phyloP scores from a whole-genome alignment of 2,797 vertebrate genomes.

The Gouania willdenowi region DNA sequence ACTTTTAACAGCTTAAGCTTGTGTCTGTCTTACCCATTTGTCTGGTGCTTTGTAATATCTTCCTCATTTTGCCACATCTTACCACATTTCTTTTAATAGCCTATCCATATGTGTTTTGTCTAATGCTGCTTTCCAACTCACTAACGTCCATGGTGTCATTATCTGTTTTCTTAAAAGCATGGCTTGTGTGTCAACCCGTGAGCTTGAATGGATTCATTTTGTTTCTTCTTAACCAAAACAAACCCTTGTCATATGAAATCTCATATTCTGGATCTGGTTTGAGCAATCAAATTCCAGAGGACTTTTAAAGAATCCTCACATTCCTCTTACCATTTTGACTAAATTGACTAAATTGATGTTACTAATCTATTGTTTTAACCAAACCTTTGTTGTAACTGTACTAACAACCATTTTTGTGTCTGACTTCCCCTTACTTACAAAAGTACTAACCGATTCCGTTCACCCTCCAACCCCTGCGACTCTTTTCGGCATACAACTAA shows the following conservation, averaged over 20 bases:
- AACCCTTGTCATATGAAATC: constrained; percentile 63
- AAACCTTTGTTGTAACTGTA: constrained; percentile 83
- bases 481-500: constrained; percentile 25
- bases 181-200: constrained; percentile 69
- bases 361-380: constrained; percentile 78
- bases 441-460: constrained; percentile 80
- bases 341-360: constrained; percentile 76
- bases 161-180: constrained; percentile 64
- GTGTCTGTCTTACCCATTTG: constrained; percentile 25
- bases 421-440: constrained; percentile 83
- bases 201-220: constrained; percentile 72
- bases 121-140: constrained; percentile 3
- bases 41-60: constrained; percentile 33
- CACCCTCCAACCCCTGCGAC: constrained; percentile 67
- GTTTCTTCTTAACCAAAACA: constrained; percentile 65
- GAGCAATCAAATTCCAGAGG: constrained; percentile 72
- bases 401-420: constrained; percentile 90
- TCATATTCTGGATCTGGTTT: constrained; percentile 71
- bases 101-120: constrained; percentile 49
- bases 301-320: constrained; percentile 70
- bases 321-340: constrained; percentile 40
- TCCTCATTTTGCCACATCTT: constrained; percentile 44
- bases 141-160: constrained; percentile 15
- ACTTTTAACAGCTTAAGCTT: constrained; percentile 21
- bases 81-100: constrained; percentile 17